These are phyloP conservation scores for Tor tambroides DNA, from an alignment of 2,113 vertebrate species.

Conservation along the genomic window DNA sequence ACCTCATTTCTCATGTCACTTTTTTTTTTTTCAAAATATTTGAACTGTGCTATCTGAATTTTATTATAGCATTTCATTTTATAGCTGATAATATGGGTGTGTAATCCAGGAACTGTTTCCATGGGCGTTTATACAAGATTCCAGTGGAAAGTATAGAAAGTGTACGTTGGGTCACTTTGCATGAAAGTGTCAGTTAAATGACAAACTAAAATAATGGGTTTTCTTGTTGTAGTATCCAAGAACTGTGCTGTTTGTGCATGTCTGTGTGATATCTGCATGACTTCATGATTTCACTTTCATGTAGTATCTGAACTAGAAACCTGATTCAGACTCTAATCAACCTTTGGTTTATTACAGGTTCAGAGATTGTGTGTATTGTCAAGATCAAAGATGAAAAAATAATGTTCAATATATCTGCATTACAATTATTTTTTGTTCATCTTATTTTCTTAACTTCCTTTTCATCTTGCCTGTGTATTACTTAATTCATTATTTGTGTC, in stretches of 20 bases:
- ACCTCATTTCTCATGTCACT: not conserved
- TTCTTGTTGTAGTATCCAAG: not conserved
- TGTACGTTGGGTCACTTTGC: not conserved
- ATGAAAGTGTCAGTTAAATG: not conserved
- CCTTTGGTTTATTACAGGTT: conserved; percentile 3
- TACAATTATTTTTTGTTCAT: not conserved
- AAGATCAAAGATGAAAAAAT: not conserved
- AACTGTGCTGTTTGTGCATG: not conserved
- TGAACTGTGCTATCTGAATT: not conserved
- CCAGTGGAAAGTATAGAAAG: not conserved
- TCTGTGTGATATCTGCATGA: not conserved
- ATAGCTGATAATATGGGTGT: not conserved
- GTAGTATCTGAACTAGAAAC: not conserved
- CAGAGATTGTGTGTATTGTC: not conserved
- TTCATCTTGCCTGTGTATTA: not conserved
- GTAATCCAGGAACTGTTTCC: not conserved
- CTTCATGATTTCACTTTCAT: conserved; percentile 9
- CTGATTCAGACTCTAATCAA: not conserved
- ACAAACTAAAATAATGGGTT: not conserved
- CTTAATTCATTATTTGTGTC: not conserved
- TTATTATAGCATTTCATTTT: not conserved
- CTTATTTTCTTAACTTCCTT: not conserved
- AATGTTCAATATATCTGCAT: not conserved
- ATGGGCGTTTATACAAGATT: not conserved
- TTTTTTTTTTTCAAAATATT: not conserved